Base-by-base conservation (phyloP, 2,888 invertebrate genomes). In the Mamestra brassicae region DNA sequence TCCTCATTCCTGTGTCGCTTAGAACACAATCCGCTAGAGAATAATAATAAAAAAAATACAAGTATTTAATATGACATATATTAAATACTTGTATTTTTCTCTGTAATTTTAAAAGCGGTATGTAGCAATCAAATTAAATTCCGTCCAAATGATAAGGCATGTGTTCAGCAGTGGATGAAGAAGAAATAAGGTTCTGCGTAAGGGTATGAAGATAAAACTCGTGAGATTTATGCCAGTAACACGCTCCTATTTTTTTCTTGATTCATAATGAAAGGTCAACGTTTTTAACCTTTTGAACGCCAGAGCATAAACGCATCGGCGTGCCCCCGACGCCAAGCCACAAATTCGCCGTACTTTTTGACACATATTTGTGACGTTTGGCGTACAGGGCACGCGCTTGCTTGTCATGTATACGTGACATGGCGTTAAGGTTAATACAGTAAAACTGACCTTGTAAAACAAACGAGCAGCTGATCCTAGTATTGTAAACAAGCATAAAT, bases 401-500 rank as follows among this genome's bases (percentile, higher is more conserved):
- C n/a, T n/a, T n/a, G n/a, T n/a, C n/a, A n/a, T n/a, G n/a, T n/a
- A n/a, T n/a, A n/a, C n/a, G n/a, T n/a, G n/a, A n/a, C n/a, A n/a
- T n/a, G n/a, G n/a, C n/a, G n/a, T n/a, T n/a, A n/a, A n/a, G n/a
- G n/a, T n/a, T n/a, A n/a, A n/a, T 34, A n/a, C 38, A 6, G 17
- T 64, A 61, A 65, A 71, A 65, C 36, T 42, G 61, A 68, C 54
- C 45, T 76, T 70, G 34, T 17, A 17, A 65, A 36, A 50, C 10
- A 42, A 57, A 55, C 34, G 62, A 52, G 36, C 80, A 54, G 64
- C 68, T 78, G 74, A 61, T 64, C n/a, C 26, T 26, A 26, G 26
- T 4, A 47, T 47, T 45, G 17, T 50, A 75, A 80, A 75, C 69
- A 70, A 60, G 38, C 36, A 68, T 68, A 65, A 60, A 80, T 58